Conservation (phyloP, 2,888 invertebrate genomes). For the Saturnia pavonia region DNA sequence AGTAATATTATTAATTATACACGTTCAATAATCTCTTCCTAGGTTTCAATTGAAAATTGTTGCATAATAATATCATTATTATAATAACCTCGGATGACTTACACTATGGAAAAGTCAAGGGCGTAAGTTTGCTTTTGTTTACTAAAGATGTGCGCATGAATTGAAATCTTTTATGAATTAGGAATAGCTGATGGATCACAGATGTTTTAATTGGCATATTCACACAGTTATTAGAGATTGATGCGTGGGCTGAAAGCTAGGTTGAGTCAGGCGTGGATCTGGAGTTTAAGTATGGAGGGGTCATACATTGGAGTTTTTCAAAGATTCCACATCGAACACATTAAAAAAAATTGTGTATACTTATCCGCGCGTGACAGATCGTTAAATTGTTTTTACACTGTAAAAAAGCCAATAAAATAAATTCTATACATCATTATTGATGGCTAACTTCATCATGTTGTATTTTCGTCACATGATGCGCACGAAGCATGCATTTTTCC, state of each 20-base stretch:
- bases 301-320: too few relatives aligned
- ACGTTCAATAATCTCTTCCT: constrained; percentile 47
- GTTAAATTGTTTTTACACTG: too few relatives aligned
- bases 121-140: constrained; percentile 55
- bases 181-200: constrained; percentile 16
- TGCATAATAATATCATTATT: constrained; percentile 53
- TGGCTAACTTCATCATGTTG: too few relatives aligned
- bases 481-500: too few relatives aligned
- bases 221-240: constrained; percentile 36
- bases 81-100: constrained; percentile 51
- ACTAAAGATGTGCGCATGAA: constrained; percentile 36
- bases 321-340: too few relatives aligned
- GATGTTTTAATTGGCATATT: constrained; percentile 47
- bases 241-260: constrained; percentile 36
- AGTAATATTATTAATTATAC: constrained; percentile 27
- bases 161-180: constrained; percentile 21
- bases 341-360: too few relatives aligned
- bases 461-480: too few relatives aligned
- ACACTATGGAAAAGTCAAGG: constrained; percentile 64
- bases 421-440: too few relatives aligned
- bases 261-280: constrained; percentile 19
- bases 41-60: constrained; percentile 44
- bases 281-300: too few relatives aligned
- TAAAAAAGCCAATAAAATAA: too few relatives aligned
- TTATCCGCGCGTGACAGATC: too few relatives aligned